phyloP scores from a whole-genome alignment of 2,888 invertebrate species.

The Maniola hyperantus region DNA sequence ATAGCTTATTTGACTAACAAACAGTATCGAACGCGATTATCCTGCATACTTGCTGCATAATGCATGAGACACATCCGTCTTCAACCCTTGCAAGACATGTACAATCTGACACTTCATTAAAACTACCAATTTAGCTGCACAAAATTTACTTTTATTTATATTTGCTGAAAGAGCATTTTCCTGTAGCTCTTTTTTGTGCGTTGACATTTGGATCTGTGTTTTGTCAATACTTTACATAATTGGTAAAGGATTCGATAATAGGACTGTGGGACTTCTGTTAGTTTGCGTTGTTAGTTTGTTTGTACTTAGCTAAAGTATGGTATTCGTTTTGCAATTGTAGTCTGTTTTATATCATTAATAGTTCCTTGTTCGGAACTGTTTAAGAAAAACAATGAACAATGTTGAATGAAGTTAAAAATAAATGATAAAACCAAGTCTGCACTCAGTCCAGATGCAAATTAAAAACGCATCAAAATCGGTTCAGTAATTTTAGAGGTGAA shows the following conservation, averaged over 20 bases:
- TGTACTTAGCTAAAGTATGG: not conserved
- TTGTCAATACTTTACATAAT: conserved; percentile 15
- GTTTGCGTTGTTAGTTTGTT: not conserved
- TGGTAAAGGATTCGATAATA: conserved; percentile 9
- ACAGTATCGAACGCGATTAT: conserved; percentile 70
- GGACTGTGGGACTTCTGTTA: conserved; percentile 6
- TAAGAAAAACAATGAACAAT: not conserved
- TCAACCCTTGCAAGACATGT: conserved; percentile 40
- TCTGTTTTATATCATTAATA: not conserved
- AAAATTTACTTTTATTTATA: conserved; percentile 12
- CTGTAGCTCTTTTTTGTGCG: not conserved
- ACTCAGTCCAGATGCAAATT: too few species aligned
- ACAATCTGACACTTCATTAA: conserved; percentile 40
- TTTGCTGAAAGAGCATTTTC: not conserved
- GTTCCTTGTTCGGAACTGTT: not conserved
- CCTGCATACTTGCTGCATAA: conserved; percentile 60
- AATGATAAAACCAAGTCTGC: too few species aligned
- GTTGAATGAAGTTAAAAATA: too few species aligned
- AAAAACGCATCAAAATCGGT: too few species aligned
- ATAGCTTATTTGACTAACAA: conserved; percentile 80
- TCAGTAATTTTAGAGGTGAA: too few species aligned
- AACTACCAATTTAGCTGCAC: conserved; percentile 19
- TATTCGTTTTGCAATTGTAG: not conserved
- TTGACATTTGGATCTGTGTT: not conserved
- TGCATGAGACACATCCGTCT: conserved; percentile 71